Evolutionary conservation across 2,888 invertebrate genomes (phyloP), one percentile per base, ranked within the genome.

Genomic region (Koerneria pararmatus): DNA sequence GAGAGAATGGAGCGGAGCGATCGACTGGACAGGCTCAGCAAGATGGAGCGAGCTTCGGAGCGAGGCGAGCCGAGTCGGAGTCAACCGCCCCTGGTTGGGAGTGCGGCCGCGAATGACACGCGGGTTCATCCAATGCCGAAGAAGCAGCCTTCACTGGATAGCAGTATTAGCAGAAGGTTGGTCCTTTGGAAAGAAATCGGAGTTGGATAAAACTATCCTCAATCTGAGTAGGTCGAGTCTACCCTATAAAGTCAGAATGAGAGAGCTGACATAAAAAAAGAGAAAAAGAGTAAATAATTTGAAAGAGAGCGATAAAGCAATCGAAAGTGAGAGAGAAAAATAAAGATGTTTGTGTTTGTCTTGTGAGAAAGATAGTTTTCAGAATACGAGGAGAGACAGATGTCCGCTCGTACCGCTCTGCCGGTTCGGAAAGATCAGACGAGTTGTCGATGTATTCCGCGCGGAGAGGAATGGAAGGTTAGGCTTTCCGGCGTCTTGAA

Each of bases 371-470:
- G 22, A 31, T 8, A 22, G n/a, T 8, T 8, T 34, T 34, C 58
- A 67, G 67, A 31, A 48, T 66, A 51, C 56, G 69, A 6, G 62
- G 56, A 19, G 63, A 67, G 54, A 31, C 64, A 37, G 82, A 82
- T 51, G 74, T 74, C 29, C 65, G 80, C 48, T 80, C 79, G 29
- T 80, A 80, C 67, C 73, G 78, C 56, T 78, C 77, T 24, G 81
- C 77, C 57, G 60, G 75, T 31, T 78, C 78, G 6, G 75, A 77
- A 56, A 69, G 80, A 19, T 77, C 77, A 6, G 82, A 82, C 64
- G 82, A 82, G 58, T 71, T 78, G 70, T 80, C 80, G 35, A 60
- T 83, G 15, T 78, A 80, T 34, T 83, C 82, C 2, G 66, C 71
- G n/a, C 53, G 27, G 35, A 3, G 51, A 62, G 54, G 51, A 35